Percentiles rank a stretch among this genome's conserved stretches.
phyloP scores from a whole-genome alignment of 2,888 invertebrate species.

The Rhagonycha lutea region DNA sequence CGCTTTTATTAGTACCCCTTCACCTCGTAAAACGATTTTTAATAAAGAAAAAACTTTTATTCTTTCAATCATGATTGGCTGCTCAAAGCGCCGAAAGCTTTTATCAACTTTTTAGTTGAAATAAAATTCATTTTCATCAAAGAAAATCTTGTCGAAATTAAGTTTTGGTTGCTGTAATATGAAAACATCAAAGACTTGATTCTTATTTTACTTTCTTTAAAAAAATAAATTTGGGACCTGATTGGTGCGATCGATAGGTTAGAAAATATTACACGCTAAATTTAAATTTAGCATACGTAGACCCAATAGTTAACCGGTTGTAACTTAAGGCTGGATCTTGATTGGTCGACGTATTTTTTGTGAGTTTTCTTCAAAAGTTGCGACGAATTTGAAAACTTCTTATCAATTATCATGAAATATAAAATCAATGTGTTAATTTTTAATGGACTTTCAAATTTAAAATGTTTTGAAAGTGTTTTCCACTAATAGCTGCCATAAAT shows the following conservation, averaged over 20 bases:
- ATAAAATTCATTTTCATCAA: not conserved
- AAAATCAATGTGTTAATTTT: not conserved
- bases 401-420: not conserved
- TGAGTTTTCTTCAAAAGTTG: no score
- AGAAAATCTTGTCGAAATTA: not conserved
- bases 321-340: no score
- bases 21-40: not conserved
- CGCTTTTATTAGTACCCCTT: no score
- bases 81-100: not conserved
- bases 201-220: not conserved
- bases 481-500: not conserved
- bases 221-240: not conserved
- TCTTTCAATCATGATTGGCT: not conserved
- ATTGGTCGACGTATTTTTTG: no score
- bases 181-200: not conserved
- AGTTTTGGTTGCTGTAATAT: not conserved
- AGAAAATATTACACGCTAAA: not conserved
- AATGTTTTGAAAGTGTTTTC: not conserved
- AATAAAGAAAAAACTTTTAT: not conserved
- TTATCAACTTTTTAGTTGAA: not conserved
- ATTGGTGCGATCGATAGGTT: not conserved
- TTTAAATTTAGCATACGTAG: no score
- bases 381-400: not conserved
- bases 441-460: not conserved
- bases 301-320: no score